Evolutionary conservation across 2,113 vertebrate species (phyloP).

Genomic region (Glaucomys volans): DNA sequence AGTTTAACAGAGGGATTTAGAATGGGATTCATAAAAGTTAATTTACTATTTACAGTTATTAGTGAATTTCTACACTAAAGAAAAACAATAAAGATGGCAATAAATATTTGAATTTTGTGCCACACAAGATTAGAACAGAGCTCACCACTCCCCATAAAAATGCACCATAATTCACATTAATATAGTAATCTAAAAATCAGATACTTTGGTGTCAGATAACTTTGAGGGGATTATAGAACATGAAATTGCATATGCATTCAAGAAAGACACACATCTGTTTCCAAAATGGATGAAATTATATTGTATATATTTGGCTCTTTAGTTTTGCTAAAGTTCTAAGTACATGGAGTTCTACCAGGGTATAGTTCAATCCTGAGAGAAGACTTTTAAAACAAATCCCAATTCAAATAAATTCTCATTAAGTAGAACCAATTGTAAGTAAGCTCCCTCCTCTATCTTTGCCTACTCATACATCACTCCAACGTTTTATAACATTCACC

Average conservation of each 20-base stretch:
- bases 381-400: conserved; percentile 18
- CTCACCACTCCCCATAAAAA: conserved; percentile 70
- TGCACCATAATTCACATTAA: conserved; percentile 36
- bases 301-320: neutral
- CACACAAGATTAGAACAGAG: conserved; percentile 64
- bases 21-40: neutral
- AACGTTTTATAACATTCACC: conserved; percentile 60
- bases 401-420: conserved; percentile 64
- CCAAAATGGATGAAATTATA: conserved; percentile 14
- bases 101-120: conserved; percentile 76
- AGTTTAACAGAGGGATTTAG: neutral
- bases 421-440: conserved; percentile 43
- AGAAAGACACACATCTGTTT: conserved; percentile 2
- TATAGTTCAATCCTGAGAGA: conserved; percentile 24
- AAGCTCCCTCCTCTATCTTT: conserved; percentile 44
- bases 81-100: conserved; percentile 34
- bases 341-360: neutral
- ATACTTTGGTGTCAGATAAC: neutral
- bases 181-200: neutral
- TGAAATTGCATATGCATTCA: neutral
- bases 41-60: neutral
- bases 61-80: conserved; percentile 20
- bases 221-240: neutral
- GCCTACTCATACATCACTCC: conserved; percentile 30
- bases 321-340: conserved; percentile 26